phyloP scores from a whole-genome alignment of 2,888 invertebrate genomes.

The Drosophila rubida region DNA sequence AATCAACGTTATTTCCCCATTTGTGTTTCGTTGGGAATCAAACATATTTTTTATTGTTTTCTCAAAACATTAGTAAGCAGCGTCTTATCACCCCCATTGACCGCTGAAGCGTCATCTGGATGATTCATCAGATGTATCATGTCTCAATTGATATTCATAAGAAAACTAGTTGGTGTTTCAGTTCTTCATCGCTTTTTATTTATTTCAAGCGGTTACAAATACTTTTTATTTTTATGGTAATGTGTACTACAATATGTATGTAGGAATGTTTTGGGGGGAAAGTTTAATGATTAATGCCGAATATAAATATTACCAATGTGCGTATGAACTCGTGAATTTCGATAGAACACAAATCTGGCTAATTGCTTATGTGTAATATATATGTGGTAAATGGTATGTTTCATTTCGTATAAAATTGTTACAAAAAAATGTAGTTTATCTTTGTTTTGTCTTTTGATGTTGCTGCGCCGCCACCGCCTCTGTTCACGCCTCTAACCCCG shows the following conservation, averaged over 20 bases:
- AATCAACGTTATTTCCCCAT: conserved; percentile 19
- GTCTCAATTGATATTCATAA: not conserved
- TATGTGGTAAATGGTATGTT: conserved; percentile 23
- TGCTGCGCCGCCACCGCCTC: conserved; percentile 2
- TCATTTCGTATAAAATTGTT: conserved; percentile 48
- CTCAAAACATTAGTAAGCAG: conserved; percentile 31
- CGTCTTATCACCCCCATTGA: conserved; percentile 37
- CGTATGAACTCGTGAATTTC: conserved; percentile 63
- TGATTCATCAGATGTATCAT: conserved; percentile 27
- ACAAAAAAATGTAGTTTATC: conserved; percentile 41
- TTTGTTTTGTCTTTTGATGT: conserved; percentile 33
- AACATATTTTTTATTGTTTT: conserved; percentile 4
- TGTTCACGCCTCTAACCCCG: not conserved
- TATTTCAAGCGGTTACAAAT: conserved; percentile 45
- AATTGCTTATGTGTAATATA: conserved; percentile 39
- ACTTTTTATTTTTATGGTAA: conserved; percentile 30
- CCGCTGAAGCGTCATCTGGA: conserved; percentile 16
- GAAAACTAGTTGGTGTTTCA: conserved; percentile 42
- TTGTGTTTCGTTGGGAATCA: conserved; percentile 26
- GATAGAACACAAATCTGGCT: conserved; percentile 61
- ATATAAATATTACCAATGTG: conserved; percentile 62
- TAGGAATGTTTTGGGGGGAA: conserved; percentile 42
- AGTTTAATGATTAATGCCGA: conserved; percentile 55
- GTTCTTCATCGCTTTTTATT: conserved; percentile 71
- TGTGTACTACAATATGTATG: conserved; percentile 66